These are phyloP conservation scores for Acronicta alni DNA, from an alignment of 2,888 invertebrate genomes.

Conservation along the genomic window DNA sequence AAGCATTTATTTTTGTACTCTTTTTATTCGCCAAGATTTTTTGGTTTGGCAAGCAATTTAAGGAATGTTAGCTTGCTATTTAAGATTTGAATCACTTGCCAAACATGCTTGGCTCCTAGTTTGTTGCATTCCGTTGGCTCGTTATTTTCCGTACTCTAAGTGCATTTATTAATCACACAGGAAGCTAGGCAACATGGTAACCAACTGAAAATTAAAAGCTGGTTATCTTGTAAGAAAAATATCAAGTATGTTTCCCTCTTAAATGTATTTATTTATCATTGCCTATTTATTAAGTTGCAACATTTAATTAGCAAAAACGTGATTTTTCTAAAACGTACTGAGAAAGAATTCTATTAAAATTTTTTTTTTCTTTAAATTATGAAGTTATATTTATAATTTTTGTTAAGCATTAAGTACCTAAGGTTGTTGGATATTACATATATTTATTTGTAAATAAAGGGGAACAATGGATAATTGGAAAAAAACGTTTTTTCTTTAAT, in stretches of 20 bases:
- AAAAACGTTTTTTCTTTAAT: constrained; percentile 11
- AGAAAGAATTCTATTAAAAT: no score
- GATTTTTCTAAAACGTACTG: no score
- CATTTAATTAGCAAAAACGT: constrained; percentile 17
- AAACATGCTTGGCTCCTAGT: constrained; percentile 45
- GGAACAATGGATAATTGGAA: constrained; percentile 33
- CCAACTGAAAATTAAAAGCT: neutral
- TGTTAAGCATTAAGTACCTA: constrained; percentile 32
- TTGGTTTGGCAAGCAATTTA: constrained; percentile 34
- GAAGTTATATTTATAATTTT: constrained; percentile 27
- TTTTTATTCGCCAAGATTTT: constrained; percentile 42
- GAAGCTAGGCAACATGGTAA: constrained; percentile 4
- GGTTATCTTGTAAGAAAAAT: no score
- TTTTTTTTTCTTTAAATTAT: constrained; percentile 23
- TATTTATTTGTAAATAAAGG: constrained; percentile 52
- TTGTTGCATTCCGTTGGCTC: constrained; percentile 39
- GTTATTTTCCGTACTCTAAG: constrained; percentile 29
- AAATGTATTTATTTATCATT: neutral
- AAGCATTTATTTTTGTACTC: constrained; percentile 48
- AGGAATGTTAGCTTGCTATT: constrained; percentile 29
- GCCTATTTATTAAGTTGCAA: neutral
- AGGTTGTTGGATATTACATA: constrained; percentile 53
- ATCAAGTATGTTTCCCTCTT: no score
- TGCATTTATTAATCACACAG: constrained; percentile 36
- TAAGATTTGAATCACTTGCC: constrained; percentile 42